A percentile compares a stretch with the other conserved stretches of the same genome.
Conservation (phyloP, 2,113 vertebrate species). For the Hystrix cristata region DNA sequence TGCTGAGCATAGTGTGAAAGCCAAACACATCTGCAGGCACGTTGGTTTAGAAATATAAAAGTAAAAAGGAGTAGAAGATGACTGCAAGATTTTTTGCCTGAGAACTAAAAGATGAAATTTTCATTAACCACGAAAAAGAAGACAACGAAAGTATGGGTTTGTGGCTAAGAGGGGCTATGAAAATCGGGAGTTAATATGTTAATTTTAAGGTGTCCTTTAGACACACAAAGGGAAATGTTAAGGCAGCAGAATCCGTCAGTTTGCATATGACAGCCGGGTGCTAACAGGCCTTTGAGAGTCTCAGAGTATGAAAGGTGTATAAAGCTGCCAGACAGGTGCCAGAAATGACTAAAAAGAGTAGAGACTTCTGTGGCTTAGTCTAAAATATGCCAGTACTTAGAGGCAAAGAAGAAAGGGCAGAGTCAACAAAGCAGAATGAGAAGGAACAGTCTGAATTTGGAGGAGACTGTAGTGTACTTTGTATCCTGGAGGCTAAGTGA, state of each 20-base stretch:
- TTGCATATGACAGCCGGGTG: not conserved
- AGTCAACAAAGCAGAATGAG: not conserved
- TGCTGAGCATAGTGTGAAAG: not conserved
- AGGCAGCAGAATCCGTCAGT: rapidly evolving
- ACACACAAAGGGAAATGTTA: not conserved
- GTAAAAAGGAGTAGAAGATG: not conserved
- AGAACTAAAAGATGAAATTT: not conserved
- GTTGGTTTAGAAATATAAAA: not conserved
- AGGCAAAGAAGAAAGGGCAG: not conserved
- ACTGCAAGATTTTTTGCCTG: not conserved
- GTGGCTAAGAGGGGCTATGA: not conserved
- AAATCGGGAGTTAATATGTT: not conserved
- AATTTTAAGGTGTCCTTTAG: not conserved
- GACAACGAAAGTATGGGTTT: not conserved
- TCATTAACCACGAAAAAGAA: not conserved
- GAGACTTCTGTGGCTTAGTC: not conserved
- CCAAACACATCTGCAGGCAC: not conserved
- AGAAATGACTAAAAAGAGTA: too few species aligned
- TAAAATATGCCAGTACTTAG: not conserved
- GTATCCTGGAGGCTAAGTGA: not conserved
- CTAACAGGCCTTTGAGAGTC: not conserved
- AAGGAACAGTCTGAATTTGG: not conserved
- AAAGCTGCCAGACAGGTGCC: not conserved
- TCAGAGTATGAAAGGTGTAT: too few species aligned
- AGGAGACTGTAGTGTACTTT: not conserved